Evolutionary conservation across 2,888 invertebrate genomes (phyloP), one percentile per base, ranked within the genome.

Genomic region (Tetranychus truncatus): DNA sequence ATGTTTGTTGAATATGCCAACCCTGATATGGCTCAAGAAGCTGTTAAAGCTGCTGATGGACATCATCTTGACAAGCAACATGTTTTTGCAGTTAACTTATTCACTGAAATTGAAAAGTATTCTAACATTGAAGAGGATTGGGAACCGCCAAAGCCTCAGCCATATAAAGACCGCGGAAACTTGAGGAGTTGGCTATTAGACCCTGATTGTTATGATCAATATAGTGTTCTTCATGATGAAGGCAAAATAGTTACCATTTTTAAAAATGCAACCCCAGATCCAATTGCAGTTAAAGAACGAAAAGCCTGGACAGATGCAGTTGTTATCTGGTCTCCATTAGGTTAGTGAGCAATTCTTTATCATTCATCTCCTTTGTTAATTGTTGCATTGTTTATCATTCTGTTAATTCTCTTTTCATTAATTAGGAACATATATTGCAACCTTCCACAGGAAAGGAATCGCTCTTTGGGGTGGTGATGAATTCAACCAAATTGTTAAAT

Each of bases 391-490:
- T 55, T 24, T 24, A 69, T 5, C 8, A 69, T 69, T 21, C 6
- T 69, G 5, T 11, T 11, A 18, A 69, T 24, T 69, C 15, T 69
- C 4, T 34, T 34, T 34, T 34, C 34, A 34, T 34, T 34, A 5
- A 20, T 34, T 20, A 65, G 99, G 99, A 72, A 95, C 95, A 0
- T 99, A 93, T 83, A 85, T 99, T 79, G 90, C 95, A 0, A 97
- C 99, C 0, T 94, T 96, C 85, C 99, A 99, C 82, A 89, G 89
- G 83, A 88, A 90, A 78, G 99, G 99, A 75, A 93, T 97, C 74
- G 95, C 93, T 0, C 85, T 99, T 72, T 99, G 99, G 99, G 97
- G 95, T 21, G 97, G 97, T 0, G 91, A 92, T 44, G 89, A 89
- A 80, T 97, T 94, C 84, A 87, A 88, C 0, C 93, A 95, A 83